phyloP scores from a whole-genome alignment of 2,113 vertebrate genomes.

The Mesocricetus auratus region DNA sequence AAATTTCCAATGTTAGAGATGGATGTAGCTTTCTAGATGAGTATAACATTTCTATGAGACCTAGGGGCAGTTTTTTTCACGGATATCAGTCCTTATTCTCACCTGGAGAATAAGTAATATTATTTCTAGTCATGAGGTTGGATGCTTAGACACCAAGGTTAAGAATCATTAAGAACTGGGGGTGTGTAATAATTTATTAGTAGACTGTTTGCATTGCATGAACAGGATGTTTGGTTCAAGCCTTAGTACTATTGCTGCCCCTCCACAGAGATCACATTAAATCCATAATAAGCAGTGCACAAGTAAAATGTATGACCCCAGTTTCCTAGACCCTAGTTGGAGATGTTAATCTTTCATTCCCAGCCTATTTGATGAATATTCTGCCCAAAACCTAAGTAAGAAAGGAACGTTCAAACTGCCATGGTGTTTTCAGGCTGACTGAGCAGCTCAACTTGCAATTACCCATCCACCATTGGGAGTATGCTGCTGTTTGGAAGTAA shows the following conservation, averaged over 20 bases:
- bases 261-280: not conserved
- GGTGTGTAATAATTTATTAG: not conserved
- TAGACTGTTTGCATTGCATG: no score
- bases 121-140: not conserved
- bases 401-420: not conserved
- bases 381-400: not conserved
- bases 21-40: slow-evolving; percentile 8
- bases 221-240: not conserved
- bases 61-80: not conserved
- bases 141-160: not conserved
- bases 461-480: not conserved
- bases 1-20: not conserved
- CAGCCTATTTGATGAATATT: not conserved
- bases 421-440: not conserved
- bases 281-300: not conserved
- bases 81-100: not conserved
- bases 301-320: not conserved
- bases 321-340: not conserved
- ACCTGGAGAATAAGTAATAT: not conserved
- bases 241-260: not conserved
- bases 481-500: not conserved
- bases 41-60: not conserved
- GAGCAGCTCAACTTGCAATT: not conserved
- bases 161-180: not conserved
- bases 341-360: not conserved